phyloP scores from a whole-genome alignment of 2,888 invertebrate species.

The Iphiclides podalirius region DNA sequence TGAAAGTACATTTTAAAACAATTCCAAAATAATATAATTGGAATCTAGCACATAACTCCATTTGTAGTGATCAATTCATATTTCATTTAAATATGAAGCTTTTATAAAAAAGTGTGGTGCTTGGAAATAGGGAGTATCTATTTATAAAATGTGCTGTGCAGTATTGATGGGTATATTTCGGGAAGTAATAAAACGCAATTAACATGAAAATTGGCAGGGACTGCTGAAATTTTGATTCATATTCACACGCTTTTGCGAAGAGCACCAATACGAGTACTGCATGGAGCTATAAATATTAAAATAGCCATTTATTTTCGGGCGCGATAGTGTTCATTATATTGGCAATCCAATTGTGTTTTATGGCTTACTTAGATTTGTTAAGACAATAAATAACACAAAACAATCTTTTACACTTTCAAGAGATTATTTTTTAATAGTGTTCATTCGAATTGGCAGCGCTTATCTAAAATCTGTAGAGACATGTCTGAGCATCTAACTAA shows the following conservation, averaged over 20 bases:
- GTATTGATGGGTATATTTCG: constrained; percentile 32
- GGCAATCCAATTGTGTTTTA: too few species aligned
- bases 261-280: constrained; percentile 17
- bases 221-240: constrained; percentile 45
- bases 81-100: too few species aligned
- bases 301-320: constrained; percentile 19
- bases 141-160: constrained; percentile 23
- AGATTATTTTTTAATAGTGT: too few species aligned
- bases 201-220: constrained; percentile 44
- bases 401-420: neutral
- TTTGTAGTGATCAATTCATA: too few species aligned
- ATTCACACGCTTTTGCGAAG: constrained; percentile 31
- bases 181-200: constrained; percentile 44
- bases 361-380: too few species aligned
- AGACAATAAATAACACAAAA: too few species aligned
- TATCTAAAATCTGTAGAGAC: neutral
- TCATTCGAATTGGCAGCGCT: too few species aligned
- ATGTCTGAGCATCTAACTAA: constrained; percentile 10
- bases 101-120: too few species aligned
- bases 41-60: too few species aligned
- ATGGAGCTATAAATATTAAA: constrained; percentile 20
- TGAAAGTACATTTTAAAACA: too few species aligned
- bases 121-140: neutral
- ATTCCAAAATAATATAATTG: too few species aligned
- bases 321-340: too few species aligned